These are phyloP conservation scores for Centrocercus urophasianus DNA, from an alignment of 2,113 vertebrate genomes.

Conservation along the genomic window DNA sequence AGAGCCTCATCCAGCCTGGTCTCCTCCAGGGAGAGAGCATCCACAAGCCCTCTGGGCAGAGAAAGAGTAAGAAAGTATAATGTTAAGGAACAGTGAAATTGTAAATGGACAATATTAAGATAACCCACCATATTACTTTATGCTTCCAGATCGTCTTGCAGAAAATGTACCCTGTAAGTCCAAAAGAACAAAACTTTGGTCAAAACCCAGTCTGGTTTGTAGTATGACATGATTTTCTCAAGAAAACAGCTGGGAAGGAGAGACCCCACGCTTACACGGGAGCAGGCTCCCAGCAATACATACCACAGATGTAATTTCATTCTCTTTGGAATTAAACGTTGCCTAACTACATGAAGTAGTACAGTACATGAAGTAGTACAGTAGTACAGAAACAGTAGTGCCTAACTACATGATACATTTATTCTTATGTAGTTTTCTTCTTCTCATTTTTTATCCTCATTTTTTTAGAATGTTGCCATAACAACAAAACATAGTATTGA, in stretches of 20 bases:
- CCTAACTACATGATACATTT: not conserved
- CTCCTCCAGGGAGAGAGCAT: no score
- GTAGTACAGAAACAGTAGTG: no score
- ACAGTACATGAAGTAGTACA: no score
- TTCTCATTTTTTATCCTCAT: not conserved
- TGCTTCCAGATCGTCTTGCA: not conserved
- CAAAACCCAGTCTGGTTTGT: not conserved
- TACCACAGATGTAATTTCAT: not conserved
- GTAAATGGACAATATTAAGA: not conserved
- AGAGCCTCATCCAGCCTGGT: no score
- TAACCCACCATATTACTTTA: not conserved
- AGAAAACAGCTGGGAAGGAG: not conserved
- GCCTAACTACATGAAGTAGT: not conserved
- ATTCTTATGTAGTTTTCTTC: conserved; percentile 2
- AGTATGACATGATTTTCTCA: not conserved
- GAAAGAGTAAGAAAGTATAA: not conserved
- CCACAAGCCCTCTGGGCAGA: not conserved
- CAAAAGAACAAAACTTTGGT: not conserved
- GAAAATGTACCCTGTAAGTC: not conserved
- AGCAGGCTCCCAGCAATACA: not conserved
- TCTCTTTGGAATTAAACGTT: conserved; percentile 11
- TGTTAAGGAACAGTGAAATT: not conserved
- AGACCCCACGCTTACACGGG: not conserved
- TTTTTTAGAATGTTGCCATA: conserved; percentile 58
- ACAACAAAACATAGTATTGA: conserved; percentile 37